phyloP scores from a whole-genome alignment of 1,140 invertebrate species.

The Magallana gigas region DNA sequence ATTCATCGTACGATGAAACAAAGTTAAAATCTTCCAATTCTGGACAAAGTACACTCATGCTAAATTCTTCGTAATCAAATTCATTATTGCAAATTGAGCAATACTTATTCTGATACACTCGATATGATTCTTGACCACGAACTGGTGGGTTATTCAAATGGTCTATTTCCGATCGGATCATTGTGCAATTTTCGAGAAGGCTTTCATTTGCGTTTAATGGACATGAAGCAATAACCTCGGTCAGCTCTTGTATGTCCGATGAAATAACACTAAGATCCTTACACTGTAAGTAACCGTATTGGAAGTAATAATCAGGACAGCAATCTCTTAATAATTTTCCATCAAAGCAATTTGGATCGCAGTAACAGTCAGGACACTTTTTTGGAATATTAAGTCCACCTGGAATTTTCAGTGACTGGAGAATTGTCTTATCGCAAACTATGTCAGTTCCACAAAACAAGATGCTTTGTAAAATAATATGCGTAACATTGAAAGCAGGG shows the following conservation, averaged over 20 bases:
- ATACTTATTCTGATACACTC: not conserved
- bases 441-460: slow-evolving; percentile 5
- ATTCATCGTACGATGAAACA: slow-evolving; percentile 2
- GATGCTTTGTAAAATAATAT: not conserved
- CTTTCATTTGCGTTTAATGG: not conserved
- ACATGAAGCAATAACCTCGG: not conserved
- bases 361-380: not conserved
- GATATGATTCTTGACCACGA: not conserved
- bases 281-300: not conserved
- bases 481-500: not conserved
- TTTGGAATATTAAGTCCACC: not conserved
- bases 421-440: not conserved
- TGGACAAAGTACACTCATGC: not conserved
- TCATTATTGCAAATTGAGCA: not conserved
- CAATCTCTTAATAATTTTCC: not conserved
- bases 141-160: not conserved
- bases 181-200: not conserved
- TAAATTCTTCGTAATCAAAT: not conserved
- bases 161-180: not conserved
- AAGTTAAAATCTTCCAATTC: not conserved
- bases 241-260: too few species aligned
- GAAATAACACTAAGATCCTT: not conserved
- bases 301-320: not conserved
- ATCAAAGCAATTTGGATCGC: not conserved
- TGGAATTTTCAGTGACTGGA: not conserved